phyloP scores from a whole-genome alignment of 2,113 vertebrate genomes.

The Microtus oregoni region DNA sequence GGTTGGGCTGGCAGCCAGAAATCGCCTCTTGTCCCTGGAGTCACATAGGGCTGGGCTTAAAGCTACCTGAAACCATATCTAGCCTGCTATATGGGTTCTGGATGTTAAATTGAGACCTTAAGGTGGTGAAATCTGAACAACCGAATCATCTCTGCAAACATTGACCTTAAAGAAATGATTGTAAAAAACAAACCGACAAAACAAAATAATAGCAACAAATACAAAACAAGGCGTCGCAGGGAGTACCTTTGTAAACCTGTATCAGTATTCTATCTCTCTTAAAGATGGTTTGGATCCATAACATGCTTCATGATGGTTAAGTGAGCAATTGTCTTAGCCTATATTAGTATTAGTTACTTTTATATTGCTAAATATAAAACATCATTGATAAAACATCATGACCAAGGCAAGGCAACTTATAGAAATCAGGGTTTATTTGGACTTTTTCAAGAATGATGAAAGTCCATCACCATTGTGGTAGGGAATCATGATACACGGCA shows the following conservation, averaged over 20 bases:
- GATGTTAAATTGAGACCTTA: not conserved
- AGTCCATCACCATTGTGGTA: not conserved
- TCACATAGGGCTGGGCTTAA: not conserved
- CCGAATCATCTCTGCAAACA: no score
- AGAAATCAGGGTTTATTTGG: not conserved
- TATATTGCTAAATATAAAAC: not conserved
- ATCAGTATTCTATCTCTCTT: no score
- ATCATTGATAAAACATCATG: not conserved
- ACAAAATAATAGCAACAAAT: no score
- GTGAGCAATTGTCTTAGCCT: not conserved
- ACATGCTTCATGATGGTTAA: not conserved
- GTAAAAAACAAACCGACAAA: no score
- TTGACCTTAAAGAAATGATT: no score
- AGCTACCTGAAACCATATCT: not conserved
- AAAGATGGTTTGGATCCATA: no score
- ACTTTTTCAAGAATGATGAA: not conserved
- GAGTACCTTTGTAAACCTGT: no score
- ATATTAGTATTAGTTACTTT: not conserved
- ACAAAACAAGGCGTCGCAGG: no score
- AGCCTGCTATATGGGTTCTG: not conserved
- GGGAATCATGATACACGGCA: not conserved
- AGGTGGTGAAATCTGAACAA: no score
- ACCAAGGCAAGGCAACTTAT: not conserved
- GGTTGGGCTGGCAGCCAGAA: not conserved
- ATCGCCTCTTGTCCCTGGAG: not conserved